These are phyloP conservation scores for Stegastes partitus DNA, from an alignment of 2,113 vertebrate genomes.

Conservation along the genomic window DNA sequence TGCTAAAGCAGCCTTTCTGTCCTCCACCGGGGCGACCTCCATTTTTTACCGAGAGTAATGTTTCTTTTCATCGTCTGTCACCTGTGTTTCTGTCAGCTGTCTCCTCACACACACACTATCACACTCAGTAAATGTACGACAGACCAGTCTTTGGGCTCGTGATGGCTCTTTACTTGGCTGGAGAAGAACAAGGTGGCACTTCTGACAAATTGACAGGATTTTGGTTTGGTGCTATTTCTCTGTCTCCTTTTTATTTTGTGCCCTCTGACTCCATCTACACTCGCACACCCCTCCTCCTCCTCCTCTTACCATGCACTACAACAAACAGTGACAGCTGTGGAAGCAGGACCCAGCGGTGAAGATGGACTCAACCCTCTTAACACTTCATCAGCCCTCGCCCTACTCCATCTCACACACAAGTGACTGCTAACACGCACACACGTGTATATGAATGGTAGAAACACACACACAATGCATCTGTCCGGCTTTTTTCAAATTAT, in stretches of 20 bases:
- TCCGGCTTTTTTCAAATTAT: neutral
- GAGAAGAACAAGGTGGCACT: slow-evolving; percentile 54
- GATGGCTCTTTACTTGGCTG: slow-evolving; percentile 82
- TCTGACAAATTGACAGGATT: slow-evolving; percentile 83
- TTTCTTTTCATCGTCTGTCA: slow-evolving; percentile 58
- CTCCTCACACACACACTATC: slow-evolving; percentile 9
- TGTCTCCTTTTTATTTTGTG: slow-evolving; percentile 71
- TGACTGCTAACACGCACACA: slow-evolving; percentile 67
- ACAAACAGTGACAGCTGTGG: slow-evolving; percentile 58
- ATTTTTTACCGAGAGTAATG: slow-evolving; percentile 61
- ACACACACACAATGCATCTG: slow-evolving; percentile 5
- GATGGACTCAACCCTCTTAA: slow-evolving; percentile 46
- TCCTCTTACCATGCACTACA: slow-evolving; percentile 26
- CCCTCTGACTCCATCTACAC: neutral
- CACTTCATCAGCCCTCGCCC: slow-evolving; percentile 38
- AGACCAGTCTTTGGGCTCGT: slow-evolving; percentile 77
- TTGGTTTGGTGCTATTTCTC: slow-evolving; percentile 28
- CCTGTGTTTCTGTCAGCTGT: slow-evolving; percentile 57
- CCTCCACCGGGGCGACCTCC: slow-evolving; percentile 24
- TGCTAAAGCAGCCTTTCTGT: slow-evolving; percentile 38
- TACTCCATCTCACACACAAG: slow-evolving; percentile 26
- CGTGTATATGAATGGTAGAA: slow-evolving; percentile 28
- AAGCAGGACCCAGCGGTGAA: slow-evolving; percentile 16
- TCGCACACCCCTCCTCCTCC: neutral
- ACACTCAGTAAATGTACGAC: slow-evolving; percentile 82